phyloP scores from a whole-genome alignment of 2,888 invertebrate genomes.

The Biston betularia region DNA sequence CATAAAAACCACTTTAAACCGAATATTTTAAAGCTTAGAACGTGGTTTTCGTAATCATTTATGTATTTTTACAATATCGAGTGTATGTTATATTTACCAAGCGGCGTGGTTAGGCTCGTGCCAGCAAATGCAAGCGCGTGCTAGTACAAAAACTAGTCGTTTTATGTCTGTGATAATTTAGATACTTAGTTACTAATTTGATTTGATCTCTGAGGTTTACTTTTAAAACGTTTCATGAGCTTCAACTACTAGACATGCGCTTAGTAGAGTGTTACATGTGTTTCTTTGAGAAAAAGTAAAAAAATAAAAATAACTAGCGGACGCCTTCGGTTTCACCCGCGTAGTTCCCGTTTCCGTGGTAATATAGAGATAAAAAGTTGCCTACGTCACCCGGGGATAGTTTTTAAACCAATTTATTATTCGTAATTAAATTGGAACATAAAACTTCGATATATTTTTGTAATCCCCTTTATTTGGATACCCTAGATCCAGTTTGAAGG shows the following conservation, averaged over 20 bases:
- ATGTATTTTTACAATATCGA: conserved; percentile 8
- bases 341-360: too few relatives aligned
- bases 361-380: too few relatives aligned
- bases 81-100: conserved; percentile 20
- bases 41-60: conserved; percentile 1
- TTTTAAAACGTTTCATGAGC: conserved; percentile 1
- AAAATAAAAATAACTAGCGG: too few relatives aligned
- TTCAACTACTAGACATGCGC: neutral
- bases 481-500: too few relatives aligned
- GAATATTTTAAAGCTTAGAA: neutral
- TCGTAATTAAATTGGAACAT: too few relatives aligned
- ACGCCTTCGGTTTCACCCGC: too few relatives aligned
- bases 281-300: neutral
- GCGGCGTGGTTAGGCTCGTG: conserved; percentile 25
- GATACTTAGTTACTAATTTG: conserved; percentile 40
- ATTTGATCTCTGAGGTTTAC: conserved; percentile 28
- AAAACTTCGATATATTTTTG: too few relatives aligned
- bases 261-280: neutral
- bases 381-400: too few relatives aligned
- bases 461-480: too few relatives aligned
- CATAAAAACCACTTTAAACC: conserved; percentile 5
- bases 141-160: conserved; percentile 38
- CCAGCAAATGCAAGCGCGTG: conserved; percentile 35
- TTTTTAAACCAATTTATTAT: too few relatives aligned
- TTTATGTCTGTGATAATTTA: conserved; percentile 30